These are phyloP conservation scores for Sinosuthora webbiana DNA, from an alignment of 2,113 vertebrate genomes.

Conservation along the genomic window DNA sequence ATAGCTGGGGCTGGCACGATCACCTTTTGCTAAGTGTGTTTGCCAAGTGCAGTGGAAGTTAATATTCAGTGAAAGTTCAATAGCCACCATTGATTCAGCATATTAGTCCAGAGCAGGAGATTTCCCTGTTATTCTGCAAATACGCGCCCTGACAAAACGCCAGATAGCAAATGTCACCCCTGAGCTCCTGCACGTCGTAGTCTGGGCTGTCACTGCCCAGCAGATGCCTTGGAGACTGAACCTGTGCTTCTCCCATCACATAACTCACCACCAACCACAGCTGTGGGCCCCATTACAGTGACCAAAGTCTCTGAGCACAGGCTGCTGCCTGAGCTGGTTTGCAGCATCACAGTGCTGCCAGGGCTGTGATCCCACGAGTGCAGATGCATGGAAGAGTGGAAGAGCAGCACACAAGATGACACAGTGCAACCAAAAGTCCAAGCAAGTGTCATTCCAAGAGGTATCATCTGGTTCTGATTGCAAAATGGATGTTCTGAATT, in stretches of 20 bases:
- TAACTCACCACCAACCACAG: not conserved
- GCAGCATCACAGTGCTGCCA: not conserved
- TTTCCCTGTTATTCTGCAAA: not conserved
- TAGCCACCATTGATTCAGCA: not conserved
- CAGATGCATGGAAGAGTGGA: not conserved
- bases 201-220: not conserved
- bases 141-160: fast-evolving
- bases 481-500: not conserved
- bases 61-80: constrained; percentile 35
- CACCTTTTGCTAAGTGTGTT: not conserved
- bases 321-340: not conserved
- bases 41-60: not conserved
- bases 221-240: not conserved
- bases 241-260: not conserved
- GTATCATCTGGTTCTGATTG: not conserved
- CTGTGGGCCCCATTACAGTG: not conserved
- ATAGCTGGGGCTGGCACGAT: not conserved
- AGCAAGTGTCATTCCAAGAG: not conserved
- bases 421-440: not conserved
- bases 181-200: not conserved
- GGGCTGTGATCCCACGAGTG: too few species aligned
- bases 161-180: not conserved
- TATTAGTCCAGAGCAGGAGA: not conserved
- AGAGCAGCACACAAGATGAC: not conserved
- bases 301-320: not conserved